A percentile compares a stretch with the other conserved stretches of the same genome.
Evolutionary conservation across 2,888 invertebrate species (phyloP).

Genomic region (Calameuta idolon): DNA sequence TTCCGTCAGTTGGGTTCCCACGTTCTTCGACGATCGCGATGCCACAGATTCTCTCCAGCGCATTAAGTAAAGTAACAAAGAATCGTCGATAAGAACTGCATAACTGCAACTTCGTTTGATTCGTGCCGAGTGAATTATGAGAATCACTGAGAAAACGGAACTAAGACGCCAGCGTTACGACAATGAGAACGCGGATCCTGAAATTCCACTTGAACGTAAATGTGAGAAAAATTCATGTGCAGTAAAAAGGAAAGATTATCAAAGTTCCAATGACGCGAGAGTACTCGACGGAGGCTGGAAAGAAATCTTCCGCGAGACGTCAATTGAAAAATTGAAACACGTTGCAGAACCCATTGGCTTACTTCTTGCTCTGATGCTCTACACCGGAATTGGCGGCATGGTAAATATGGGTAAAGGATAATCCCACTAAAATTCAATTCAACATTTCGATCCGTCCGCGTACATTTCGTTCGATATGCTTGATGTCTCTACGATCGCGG

Average conservation of each 20-base stretch:
- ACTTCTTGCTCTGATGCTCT: constrained; percentile 80
- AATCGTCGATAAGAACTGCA: no score
- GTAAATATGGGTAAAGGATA: constrained; percentile 70
- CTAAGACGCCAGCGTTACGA: not conserved
- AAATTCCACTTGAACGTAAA: no score
- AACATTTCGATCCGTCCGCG: no score
- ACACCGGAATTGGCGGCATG: constrained; percentile 84
- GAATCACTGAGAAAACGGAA: not conserved
- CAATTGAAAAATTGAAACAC: constrained; percentile 70
- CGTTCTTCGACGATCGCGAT: not conserved
- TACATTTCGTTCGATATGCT: no score
- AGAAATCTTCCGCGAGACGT: constrained; percentile 21
- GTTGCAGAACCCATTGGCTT: constrained; percentile 81
- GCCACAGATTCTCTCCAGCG: not conserved
- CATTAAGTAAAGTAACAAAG: no score
- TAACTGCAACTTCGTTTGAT: not conserved
- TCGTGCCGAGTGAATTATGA: not conserved
- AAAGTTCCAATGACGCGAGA: not conserved
- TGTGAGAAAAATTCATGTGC: no score
- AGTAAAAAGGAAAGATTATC: not conserved
- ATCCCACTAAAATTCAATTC: no score
- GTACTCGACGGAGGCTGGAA: not conserved
- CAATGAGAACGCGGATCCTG: no score
- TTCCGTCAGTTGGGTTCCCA: not conserved
- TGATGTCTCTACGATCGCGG: no score